Evolutionary conservation across 1,140 invertebrate genomes (phyloP).

Genomic region (Aphelenchoides fujianensis): DNA sequence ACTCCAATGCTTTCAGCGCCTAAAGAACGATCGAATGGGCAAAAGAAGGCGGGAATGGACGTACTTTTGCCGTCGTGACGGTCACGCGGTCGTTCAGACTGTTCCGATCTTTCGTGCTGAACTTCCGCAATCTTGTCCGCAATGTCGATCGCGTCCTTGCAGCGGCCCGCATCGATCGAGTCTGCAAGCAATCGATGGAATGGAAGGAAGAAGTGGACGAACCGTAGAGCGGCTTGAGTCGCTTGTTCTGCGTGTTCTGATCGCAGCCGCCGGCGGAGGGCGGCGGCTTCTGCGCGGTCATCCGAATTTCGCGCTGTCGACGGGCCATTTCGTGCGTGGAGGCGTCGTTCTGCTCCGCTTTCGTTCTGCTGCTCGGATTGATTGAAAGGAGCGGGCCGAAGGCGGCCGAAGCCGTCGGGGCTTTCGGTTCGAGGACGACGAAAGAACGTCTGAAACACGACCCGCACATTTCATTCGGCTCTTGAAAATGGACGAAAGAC

Average conservation of each 20-base stretch:
- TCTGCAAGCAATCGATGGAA: conserved; percentile 77
- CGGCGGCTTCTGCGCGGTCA: no score
- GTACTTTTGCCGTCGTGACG: not conserved
- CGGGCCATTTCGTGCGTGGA: no score
- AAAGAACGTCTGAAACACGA: not conserved
- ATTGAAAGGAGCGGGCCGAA: no score
- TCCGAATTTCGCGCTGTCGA: conserved; percentile 4
- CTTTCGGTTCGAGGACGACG: not conserved
- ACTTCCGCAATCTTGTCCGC: conserved; percentile 74
- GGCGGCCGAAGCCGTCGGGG: no score
- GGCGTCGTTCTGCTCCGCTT: no score
- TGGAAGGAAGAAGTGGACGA: conserved; percentile 4
- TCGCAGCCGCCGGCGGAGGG: not conserved
- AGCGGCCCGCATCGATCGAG: conserved; percentile 88
- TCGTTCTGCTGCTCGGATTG: no score
- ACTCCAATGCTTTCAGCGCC: not conserved
- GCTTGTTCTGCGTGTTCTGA: not conserved
- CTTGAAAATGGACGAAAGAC: not conserved
- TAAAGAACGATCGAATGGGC: no score
- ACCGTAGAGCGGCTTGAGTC: conserved; percentile 21
- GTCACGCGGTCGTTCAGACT: not conserved
- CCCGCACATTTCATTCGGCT: not conserved
- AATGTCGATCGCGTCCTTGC: conserved; percentile 95
- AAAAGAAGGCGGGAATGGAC: no score
- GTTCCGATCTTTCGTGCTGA: not conserved